Conservation (phyloP, 1,140 invertebrate genomes). For the Apis cerana region DNA sequence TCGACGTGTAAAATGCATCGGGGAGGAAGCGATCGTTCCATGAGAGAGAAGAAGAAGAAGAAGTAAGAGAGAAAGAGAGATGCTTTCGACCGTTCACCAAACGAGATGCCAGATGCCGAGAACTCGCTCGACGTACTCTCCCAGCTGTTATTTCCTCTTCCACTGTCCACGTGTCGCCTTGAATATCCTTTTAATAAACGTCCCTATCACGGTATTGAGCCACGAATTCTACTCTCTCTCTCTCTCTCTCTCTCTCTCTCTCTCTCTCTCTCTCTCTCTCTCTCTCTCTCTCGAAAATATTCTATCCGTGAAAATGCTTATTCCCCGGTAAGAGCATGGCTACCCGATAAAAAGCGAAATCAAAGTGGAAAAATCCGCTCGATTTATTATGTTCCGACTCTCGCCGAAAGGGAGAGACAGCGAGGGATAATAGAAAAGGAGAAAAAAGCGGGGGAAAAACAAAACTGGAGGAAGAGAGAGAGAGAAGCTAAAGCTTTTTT, state of each 20-base stretch:
- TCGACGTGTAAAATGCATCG: conserved; percentile 42
- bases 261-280: too few relatives aligned
- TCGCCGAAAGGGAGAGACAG: background rate
- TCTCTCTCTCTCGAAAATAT: too few relatives aligned
- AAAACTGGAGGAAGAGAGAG: background rate
- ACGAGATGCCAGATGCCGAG: conserved; percentile 33
- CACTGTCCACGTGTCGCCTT: conserved; percentile 18
- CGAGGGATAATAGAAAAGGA: background rate
- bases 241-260: too few relatives aligned
- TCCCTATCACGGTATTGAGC: background rate
- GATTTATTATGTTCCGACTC: background rate
- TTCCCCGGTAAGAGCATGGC: too few relatives aligned
- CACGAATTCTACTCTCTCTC: background rate
- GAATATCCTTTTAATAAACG: conserved; percentile 22
- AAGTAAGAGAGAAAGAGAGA: background rate
- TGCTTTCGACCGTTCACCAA: conserved; percentile 36
- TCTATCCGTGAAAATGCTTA: too few relatives aligned
- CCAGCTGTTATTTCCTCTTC: conserved; percentile 30
- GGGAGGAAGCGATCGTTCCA: conserved; percentile 39
- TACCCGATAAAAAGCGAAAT: conserved; percentile 6
- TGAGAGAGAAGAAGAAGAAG: background rate
- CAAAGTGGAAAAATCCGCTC: conserved; percentile 15
- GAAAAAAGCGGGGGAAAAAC: background rate
- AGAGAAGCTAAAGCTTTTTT: background rate
- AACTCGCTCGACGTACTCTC: background rate